Percentiles rank a stretch among this genome's conserved stretches.
Conservation (phyloP, 1,140 invertebrate genomes). For the Monomorium pharaonis region DNA sequence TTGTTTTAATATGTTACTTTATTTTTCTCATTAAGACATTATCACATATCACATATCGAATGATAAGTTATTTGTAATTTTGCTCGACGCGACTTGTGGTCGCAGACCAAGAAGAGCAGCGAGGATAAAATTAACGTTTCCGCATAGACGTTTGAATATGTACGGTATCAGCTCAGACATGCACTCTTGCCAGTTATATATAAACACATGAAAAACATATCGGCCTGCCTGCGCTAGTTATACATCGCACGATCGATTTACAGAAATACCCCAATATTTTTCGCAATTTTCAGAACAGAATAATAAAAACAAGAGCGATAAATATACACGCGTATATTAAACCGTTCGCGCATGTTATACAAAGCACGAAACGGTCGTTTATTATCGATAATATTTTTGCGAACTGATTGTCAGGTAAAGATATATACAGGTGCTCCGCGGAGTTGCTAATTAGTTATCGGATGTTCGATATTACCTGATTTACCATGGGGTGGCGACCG, state of each 20-base stretch:
- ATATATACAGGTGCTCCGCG: background rate
- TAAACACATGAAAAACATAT: background rate
- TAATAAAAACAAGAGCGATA: background rate
- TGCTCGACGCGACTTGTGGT: background rate
- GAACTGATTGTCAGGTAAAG: background rate
- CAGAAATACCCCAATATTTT: background rate
- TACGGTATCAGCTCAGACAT: background rate
- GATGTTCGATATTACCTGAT: conserved; percentile 44
- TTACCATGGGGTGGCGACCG: conserved; percentile 3
- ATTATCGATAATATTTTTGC: background rate
- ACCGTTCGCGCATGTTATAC: background rate
- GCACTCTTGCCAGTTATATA: background rate
- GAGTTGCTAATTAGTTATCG: conserved; percentile 36
- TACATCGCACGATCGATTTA: background rate
- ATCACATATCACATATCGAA: background rate
- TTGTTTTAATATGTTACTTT: background rate
- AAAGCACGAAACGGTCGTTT: background rate
- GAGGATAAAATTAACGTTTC: background rate
- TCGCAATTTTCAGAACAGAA: background rate
- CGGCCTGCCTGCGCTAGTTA: background rate
- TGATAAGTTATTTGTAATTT: background rate
- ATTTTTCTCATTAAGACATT: background rate
- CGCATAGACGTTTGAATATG: background rate
- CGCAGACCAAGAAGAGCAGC: background rate
- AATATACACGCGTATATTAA: background rate